Percentiles rank a stretch among this genome's conserved stretches.
These are phyloP conservation scores for Arizona elegans DNA, from an alignment of 2,113 vertebrate species.

Conservation along the genomic window DNA sequence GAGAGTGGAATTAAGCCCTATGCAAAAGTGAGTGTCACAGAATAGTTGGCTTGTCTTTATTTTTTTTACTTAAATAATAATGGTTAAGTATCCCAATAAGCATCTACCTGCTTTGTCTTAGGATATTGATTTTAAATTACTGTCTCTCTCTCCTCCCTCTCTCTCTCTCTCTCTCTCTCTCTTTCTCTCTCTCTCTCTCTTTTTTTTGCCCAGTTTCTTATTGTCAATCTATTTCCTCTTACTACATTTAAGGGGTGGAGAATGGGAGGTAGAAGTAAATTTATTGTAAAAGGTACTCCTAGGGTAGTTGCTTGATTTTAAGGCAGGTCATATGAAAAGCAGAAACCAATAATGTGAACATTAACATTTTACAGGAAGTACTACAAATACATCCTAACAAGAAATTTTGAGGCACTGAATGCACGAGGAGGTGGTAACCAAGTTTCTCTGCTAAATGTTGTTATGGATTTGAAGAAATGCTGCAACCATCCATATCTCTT, in stretches of 20 bases:
- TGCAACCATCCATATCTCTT: constrained; percentile 99
- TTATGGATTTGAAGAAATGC: constrained; percentile 99
- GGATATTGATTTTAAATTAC: neutral
- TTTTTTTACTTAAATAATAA: neutral
- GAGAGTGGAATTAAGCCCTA: constrained; percentile 92
- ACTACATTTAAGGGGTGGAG: neutral
- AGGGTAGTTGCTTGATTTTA: neutral
- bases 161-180: neutral
- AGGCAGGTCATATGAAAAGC: neutral
- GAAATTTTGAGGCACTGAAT: constrained; percentile 96
- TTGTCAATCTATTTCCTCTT: neutral
- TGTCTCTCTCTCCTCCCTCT: neutral
- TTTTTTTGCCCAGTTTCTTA: neutral
- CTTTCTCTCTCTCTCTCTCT: too few relatives aligned
- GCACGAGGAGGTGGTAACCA: constrained; percentile 94
- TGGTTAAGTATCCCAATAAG: neutral
- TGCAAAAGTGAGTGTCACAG: constrained; percentile 88
- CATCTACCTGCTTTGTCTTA: neutral
- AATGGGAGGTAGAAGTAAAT: neutral
- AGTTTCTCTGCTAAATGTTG: constrained; percentile 93
- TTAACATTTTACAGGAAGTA: constrained; percentile 81
- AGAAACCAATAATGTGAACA: neutral
- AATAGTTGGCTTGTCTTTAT: neutral
- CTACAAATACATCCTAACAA: constrained; percentile 95
- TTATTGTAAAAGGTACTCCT: neutral